phyloP scores from a whole-genome alignment of 2,113 vertebrate species.

The Mastomys coucha region DNA sequence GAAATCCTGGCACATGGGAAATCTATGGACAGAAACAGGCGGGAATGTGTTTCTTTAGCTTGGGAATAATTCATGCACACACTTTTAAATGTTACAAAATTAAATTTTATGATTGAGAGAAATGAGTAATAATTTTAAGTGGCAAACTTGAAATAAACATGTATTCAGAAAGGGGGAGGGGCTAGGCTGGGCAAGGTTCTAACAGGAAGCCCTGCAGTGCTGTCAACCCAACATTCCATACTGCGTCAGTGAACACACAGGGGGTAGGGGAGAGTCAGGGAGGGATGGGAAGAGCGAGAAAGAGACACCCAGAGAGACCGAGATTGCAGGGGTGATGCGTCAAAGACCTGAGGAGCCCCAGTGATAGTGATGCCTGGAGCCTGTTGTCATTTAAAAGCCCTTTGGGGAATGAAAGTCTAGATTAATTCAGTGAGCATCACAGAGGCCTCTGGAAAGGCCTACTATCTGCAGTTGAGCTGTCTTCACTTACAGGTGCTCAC shows the following conservation, averaged over 20 bases:
- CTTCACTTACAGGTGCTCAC: neutral
- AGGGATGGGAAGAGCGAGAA: neutral
- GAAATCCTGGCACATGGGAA: neutral
- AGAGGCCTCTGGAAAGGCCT: conserved; percentile 56
- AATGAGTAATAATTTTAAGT: conserved; percentile 57
- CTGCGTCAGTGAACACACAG: conserved; percentile 42
- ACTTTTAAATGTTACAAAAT: conserved; percentile 37
- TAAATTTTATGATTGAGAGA: conserved; percentile 59
- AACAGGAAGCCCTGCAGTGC: conserved; percentile 65
- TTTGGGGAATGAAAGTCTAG: neutral
- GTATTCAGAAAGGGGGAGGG: neutral
- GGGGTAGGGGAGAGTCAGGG: neutral
- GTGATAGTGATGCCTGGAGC: conserved; percentile 14
- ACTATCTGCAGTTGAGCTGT: neutral
- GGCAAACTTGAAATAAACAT: conserved; percentile 59
- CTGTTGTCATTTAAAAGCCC: conserved; percentile 22
- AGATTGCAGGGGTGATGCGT: neutral
- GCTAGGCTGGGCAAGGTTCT: conserved; percentile 24
- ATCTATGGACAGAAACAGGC: conserved; percentile 52
- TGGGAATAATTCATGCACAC: conserved; percentile 45
- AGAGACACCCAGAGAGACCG: neutral
- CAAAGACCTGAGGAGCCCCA: neutral
- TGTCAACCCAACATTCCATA: conserved; percentile 46
- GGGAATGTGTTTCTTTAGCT: conserved; percentile 56
- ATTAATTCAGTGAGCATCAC: neutral